phyloP scores from a whole-genome alignment of 2,888 invertebrate genomes.

The Catocala fraxini region DNA sequence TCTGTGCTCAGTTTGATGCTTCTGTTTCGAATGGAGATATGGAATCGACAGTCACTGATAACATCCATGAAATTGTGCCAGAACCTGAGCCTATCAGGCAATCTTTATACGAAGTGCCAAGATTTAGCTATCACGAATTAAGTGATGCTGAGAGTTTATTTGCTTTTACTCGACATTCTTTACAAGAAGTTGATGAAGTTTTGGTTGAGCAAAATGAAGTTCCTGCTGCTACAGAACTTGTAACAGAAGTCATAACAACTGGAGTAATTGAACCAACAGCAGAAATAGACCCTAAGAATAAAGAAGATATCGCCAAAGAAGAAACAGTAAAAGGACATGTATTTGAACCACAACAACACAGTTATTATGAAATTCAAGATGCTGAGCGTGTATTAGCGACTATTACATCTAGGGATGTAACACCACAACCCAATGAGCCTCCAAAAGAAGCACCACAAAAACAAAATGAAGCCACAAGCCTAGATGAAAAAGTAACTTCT shows the following conservation, averaged over 20 bases:
- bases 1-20: slow-evolving; percentile 18
- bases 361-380: slow-evolving; percentile 66
- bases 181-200: slow-evolving; percentile 15
- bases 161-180: slow-evolving; percentile 36
- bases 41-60: slow-evolving; percentile 6
- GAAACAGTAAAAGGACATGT: slow-evolving; percentile 11
- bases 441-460: slow-evolving; percentile 7
- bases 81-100: slow-evolving; percentile 22
- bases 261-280: background rate
- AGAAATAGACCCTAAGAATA: background rate
- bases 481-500: slow-evolving; percentile 2
- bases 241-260: background rate
- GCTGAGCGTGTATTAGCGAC: slow-evolving; percentile 55
- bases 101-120: slow-evolving; percentile 57
- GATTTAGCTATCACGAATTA: slow-evolving; percentile 64
- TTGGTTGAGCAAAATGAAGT: slow-evolving; percentile 3
- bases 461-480: slow-evolving; percentile 5
- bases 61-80: slow-evolving; percentile 13
- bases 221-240: background rate
- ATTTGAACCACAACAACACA: slow-evolving; percentile 53
- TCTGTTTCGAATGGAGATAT: slow-evolving; percentile 19
- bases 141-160: slow-evolving; percentile 64
- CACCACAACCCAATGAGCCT: slow-evolving; percentile 7
- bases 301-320: slow-evolving; percentile 8
- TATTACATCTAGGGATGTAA: slow-evolving; percentile 13